These are phyloP conservation scores for Ceriagrion tenellum DNA, from an alignment of 2,888 invertebrate genomes.

Conservation along the genomic window DNA sequence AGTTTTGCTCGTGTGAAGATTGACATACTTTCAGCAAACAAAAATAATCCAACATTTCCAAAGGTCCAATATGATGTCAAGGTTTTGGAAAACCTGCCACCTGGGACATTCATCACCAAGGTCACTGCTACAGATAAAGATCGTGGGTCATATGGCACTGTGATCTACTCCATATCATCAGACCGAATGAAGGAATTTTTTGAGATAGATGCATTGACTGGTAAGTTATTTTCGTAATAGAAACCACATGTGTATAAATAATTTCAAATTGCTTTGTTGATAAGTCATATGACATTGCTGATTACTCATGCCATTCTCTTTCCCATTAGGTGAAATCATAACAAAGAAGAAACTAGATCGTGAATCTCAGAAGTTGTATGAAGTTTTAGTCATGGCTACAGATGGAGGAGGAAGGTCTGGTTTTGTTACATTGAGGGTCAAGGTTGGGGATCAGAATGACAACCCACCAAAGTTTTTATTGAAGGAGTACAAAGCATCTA, in stretches of 20 bases:
- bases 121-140: conserved; percentile 91
- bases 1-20: conserved; percentile 91
- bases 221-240: conserved; percentile 74
- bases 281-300: not conserved
- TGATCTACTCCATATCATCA: conserved; percentile 90
- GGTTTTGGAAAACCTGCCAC: conserved; percentile 89
- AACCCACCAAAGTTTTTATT: conserved; percentile 88
- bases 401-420: conserved; percentile 90
- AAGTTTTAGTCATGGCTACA: conserved; percentile 89
- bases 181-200: conserved; percentile 86
- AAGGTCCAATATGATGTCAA: conserved; percentile 89
- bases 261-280: not conserved
- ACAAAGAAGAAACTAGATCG: conserved; percentile 87
- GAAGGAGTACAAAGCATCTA: conserved; percentile 88
- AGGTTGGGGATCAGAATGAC: conserved; percentile 91
- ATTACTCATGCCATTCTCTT: not conserved
- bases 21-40: conserved; percentile 88
- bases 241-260: not conserved
- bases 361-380: conserved; percentile 85
- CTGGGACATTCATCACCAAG: conserved; percentile 87
- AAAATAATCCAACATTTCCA: conserved; percentile 88
- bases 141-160: conserved; percentile 84
- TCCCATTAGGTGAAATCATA: conserved; percentile 80
- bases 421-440: conserved; percentile 88
- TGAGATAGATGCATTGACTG: conserved; percentile 85